Evolutionary conservation across 2,888 invertebrate species (phyloP).

Genomic region (Xiphydria camelus): DNA sequence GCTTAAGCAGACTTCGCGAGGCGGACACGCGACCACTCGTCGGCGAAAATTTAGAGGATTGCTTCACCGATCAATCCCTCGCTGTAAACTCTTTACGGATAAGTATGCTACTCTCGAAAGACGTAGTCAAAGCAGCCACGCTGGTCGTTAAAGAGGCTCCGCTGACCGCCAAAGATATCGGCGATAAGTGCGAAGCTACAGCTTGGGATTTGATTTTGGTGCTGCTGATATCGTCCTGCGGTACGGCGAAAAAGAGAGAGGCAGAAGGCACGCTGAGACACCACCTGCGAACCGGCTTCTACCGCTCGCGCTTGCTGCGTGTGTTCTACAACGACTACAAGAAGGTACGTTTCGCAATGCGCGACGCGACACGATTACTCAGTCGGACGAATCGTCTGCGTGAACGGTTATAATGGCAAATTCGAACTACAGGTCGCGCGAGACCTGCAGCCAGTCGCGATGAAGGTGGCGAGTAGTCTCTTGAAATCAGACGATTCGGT

Average conservation of each 20-base stretch:
- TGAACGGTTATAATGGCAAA: too few species aligned
- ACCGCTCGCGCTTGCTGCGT: conserved; percentile 64
- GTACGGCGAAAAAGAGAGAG: conserved; percentile 64
- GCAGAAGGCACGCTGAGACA: conserved; percentile 68
- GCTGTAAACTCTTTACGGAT: conserved; percentile 64
- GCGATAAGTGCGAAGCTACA: conserved; percentile 64
- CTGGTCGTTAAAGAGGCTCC: conserved; percentile 64
- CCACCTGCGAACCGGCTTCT: conserved; percentile 65
- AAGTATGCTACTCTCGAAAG: conserved; percentile 63
- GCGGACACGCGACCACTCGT: conserved; percentile 43
- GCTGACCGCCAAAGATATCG: too few species aligned
- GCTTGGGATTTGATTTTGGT: conserved; percentile 71
- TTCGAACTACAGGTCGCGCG: conserved; percentile 36
- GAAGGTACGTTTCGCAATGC: conserved; percentile 54
- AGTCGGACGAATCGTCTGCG: too few species aligned
- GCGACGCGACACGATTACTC: too few species aligned
- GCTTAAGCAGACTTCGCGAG: conserved; percentile 37
- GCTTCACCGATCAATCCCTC: conserved; percentile 64
- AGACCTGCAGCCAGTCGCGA: conserved; percentile 39
- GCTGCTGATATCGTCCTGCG: conserved; percentile 66
- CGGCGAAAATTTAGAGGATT: conserved; percentile 60
- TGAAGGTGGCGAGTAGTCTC: conserved; percentile 42
- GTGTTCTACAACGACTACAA: conserved; percentile 51
- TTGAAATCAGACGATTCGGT: conserved; percentile 44
- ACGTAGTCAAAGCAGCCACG: conserved; percentile 63